These are phyloP conservation scores for Nasonia giraulti DNA, from an alignment of 1,140 invertebrate species.

Conservation along the genomic window DNA sequence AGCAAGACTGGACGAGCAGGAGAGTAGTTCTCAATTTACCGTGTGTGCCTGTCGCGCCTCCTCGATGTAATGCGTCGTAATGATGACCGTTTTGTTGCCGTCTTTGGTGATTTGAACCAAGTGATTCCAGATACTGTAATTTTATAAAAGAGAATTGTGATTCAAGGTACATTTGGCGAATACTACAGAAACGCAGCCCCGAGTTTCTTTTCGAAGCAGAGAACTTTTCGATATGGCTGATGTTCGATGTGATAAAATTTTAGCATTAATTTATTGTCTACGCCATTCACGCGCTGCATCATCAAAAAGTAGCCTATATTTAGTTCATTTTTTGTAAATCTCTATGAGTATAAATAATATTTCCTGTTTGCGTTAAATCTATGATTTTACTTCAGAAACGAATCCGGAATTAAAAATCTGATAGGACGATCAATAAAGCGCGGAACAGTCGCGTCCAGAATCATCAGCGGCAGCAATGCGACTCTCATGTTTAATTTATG, in stretches of 20 bases:
- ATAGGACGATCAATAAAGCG: not conserved
- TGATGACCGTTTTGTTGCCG: constrained; percentile 90
- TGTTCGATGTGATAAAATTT: not conserved
- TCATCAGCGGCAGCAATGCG: not conserved
- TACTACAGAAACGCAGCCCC: no score
- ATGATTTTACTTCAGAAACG: no score
- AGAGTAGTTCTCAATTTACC: constrained; percentile 73
- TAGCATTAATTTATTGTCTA: no score
- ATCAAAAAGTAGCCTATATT: no score
- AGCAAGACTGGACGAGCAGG: not conserved
- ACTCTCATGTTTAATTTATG: constrained; percentile 59
- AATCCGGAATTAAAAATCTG: not conserved
- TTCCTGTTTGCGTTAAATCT: no score
- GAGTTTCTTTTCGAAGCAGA: not conserved
- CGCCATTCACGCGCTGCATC: no score
- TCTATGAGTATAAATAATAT: no score
- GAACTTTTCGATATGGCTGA: not conserved
- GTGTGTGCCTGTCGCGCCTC: constrained; percentile 91
- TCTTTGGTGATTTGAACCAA: constrained; percentile 88
- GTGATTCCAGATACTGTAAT: constrained; percentile 91
- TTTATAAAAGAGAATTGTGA: not conserved
- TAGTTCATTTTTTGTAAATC: no score
- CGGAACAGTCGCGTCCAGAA: not conserved
- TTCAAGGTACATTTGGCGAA: no score
- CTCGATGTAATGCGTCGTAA: constrained; percentile 96